A percentile compares a stretch with the other conserved stretches of the same genome.
Conservation (phyloP, 2,888 invertebrate genomes). For the Danaus chrysippus region DNA sequence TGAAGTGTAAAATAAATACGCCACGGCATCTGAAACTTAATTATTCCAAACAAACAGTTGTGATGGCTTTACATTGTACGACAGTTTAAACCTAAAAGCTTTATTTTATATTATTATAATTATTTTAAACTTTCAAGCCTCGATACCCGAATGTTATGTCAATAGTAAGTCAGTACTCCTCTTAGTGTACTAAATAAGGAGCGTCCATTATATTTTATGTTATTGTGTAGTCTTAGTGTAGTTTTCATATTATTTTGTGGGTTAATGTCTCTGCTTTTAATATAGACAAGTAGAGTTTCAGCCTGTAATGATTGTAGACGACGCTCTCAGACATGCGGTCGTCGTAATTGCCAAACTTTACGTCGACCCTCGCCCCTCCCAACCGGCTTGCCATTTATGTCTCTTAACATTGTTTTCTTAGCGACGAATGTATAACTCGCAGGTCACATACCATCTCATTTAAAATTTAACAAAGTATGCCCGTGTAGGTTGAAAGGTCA, state of each 20-base stretch:
- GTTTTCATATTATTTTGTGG: slow-evolving; percentile 8
- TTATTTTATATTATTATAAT: not conserved
- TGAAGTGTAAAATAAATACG: slow-evolving; percentile 7
- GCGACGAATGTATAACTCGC: slow-evolving; percentile 55
- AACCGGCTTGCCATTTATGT: slow-evolving; percentile 66
- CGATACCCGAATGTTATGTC: not conserved
- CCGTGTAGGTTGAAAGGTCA: slow-evolving; percentile 13
- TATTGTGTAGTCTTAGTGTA: not conserved
- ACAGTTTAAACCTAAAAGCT: not conserved
- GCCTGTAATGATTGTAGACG: slow-evolving; percentile 74
- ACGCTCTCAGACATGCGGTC: slow-evolving; percentile 77
- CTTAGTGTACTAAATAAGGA: too few species aligned
- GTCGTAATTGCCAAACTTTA: slow-evolving; percentile 78
- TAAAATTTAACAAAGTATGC: slow-evolving; percentile 13
- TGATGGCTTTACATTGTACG: slow-evolving; percentile 5
- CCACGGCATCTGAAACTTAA: slow-evolving; percentile 2
- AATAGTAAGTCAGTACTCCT: too few species aligned
- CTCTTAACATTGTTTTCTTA: slow-evolving; percentile 71
- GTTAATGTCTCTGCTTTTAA: slow-evolving; percentile 57
- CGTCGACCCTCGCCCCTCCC: slow-evolving; percentile 55
- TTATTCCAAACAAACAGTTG: slow-evolving; percentile 8
- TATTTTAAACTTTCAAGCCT: not conserved
- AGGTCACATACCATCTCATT: slow-evolving; percentile 16
- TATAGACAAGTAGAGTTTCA: slow-evolving; percentile 71
- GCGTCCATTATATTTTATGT: too few species aligned